A percentile compares a stretch with the other conserved stretches of the same genome.
These are phyloP conservation scores for Agrypnus murinus DNA, from an alignment of 2,888 invertebrate species.

Conservation along the genomic window DNA sequence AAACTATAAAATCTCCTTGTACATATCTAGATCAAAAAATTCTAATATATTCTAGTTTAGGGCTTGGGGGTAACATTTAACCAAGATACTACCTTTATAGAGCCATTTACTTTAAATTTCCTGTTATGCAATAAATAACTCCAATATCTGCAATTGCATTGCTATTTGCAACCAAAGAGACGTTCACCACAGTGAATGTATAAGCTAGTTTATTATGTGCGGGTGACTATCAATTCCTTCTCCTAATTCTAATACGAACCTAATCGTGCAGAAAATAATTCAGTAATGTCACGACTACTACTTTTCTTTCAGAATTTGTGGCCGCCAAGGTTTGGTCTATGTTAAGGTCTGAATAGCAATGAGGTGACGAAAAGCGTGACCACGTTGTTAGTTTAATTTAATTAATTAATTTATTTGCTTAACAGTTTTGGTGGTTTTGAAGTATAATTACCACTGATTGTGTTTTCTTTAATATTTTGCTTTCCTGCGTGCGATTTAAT, in stretches of 20 bases:
- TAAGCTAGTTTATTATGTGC: background rate
- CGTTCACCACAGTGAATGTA: constrained; percentile 20
- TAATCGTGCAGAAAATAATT: constrained; percentile 19
- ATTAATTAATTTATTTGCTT: background rate
- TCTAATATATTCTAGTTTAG: background rate
- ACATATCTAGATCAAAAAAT: background rate
- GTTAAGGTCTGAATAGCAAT: constrained; percentile 21
- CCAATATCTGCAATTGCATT: constrained; percentile 13
- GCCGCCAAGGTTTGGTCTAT: background rate
- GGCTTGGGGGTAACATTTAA: background rate
- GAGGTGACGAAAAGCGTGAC: constrained; percentile 3
- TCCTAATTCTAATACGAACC: background rate
- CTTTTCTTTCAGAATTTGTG: background rate
- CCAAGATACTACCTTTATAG: background rate
- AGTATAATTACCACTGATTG: background rate
- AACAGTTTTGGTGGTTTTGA: background rate
- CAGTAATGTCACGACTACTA: constrained; percentile 3
- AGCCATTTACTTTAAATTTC: background rate
- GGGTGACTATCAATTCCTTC: constrained; percentile 12
- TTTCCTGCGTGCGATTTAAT: background rate
- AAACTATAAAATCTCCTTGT: too few relatives aligned
- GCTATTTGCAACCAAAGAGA: background rate
- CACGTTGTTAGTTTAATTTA: background rate
- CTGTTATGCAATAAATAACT: constrained; percentile 23
- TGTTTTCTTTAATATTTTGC: background rate